Conservation (phyloP, 2,888 invertebrate genomes). For the Limnephilus rhombicus region DNA sequence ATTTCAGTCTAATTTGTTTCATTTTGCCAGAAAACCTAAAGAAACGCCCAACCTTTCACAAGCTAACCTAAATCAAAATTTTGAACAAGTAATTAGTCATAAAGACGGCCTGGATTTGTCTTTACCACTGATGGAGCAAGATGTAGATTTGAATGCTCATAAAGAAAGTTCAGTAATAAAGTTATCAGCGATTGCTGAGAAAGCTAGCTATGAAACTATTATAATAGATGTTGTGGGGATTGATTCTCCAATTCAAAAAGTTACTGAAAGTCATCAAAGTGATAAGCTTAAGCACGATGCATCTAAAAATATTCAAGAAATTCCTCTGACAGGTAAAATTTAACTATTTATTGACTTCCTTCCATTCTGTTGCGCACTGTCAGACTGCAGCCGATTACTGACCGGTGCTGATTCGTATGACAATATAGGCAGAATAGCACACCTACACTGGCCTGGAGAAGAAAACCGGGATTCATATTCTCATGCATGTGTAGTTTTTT, state of each 20-base stretch:
- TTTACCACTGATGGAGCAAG: constrained; percentile 50
- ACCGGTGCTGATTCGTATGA: no score
- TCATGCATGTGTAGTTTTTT: no score
- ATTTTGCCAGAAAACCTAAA: constrained; percentile 12
- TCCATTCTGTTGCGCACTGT: background rate
- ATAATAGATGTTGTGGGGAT: constrained; percentile 19
- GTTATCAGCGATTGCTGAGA: background rate
- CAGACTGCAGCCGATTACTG: no score
- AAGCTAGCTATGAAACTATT: constrained; percentile 13
- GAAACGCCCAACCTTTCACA: background rate
- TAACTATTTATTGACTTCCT: background rate
- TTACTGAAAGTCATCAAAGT: background rate
- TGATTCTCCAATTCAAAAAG: background rate
- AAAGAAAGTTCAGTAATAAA: background rate
- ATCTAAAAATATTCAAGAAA: background rate
- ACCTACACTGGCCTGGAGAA: no score
- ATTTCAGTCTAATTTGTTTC: constrained; percentile 41
- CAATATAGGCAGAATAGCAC: no score
- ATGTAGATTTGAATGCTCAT: constrained; percentile 30
- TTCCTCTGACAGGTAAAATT: background rate
- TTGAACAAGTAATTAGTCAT: background rate
- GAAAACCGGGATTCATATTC: no score
- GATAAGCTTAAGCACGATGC: background rate
- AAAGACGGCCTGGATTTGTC: background rate
- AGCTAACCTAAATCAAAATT: constrained; percentile 16